Evolutionary conservation across 2,113 vertebrate genomes (phyloP), one percentile per base, ranked within the genome.

Genomic region (Emydocephalus ijimae): DNA sequence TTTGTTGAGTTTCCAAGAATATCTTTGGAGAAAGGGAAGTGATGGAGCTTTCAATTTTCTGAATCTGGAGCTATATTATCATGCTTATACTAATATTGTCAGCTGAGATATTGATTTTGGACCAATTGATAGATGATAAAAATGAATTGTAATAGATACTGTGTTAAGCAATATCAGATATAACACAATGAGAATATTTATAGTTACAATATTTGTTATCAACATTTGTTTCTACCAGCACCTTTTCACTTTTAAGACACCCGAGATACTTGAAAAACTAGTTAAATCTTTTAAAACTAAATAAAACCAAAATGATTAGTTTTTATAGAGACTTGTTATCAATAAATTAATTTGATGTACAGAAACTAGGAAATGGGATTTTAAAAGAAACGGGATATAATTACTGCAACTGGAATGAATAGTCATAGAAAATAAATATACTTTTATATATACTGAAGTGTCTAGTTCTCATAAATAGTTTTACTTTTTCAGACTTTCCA

Each of bases 341-440:
- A 69, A 69, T 14, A n/a, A 15, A 69, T n/a, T n/a, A 69, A 69
- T 69, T n/a, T n/a, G 29, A 69, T 69, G 29, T 69, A n/a, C 11
- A 64, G 61, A 81, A 18, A 74, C 5, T 74, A 74, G 34, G 5
- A 74, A 34, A 34, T 74, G n/a, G 15, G 93, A 88, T 61, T 95
- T 96, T 96, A 94, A 97, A 95, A 26, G 93, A 74, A 87, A 89
- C 91, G 95, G 94, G 96, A 96, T 96, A 96, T 95, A 96, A 96
- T 96, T 94, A 94, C 94, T 90, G 95, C 95, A 96, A 96, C 95
- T 96, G 96, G 93, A 96, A 95, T 96, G 96, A 96, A 96, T 96
- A 96, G 96, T 96, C 95, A 97, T 96, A 94, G 96, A 96, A 97
- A 96, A 96, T 95, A 97, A 96, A 95, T 93, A 95, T 1, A 56